These are phyloP conservation scores for Dermochelys coriacea DNA, from an alignment of 2,797 vertebrate species.

Conservation along the genomic window DNA sequence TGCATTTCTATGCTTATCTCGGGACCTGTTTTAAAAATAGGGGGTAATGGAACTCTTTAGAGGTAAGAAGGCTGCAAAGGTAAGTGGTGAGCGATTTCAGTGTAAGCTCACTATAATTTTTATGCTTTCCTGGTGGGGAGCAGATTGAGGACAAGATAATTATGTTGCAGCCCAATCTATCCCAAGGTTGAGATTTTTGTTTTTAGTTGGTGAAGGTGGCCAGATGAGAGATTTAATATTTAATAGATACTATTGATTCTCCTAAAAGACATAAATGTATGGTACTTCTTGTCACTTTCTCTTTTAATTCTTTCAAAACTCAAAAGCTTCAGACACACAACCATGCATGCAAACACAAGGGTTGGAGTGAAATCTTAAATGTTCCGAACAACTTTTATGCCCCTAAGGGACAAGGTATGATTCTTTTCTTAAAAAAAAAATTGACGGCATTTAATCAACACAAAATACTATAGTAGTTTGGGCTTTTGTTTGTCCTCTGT, in stretches of 20 bases:
- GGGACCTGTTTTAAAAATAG: background rate
- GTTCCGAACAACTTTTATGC: background rate
- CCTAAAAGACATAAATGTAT: background rate
- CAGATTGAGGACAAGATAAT: background rate
- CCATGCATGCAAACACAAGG: background rate
- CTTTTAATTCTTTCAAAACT: background rate
- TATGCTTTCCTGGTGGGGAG: background rate
- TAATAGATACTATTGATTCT: background rate
- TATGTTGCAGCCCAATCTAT: rapidly evolving
- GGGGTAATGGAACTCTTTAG: background rate
- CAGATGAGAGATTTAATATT: background rate
- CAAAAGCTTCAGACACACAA: background rate
- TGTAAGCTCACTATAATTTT: background rate
- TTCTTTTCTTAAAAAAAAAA: background rate
- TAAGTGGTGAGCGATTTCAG: background rate
- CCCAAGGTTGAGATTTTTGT: background rate
- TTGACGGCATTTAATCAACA: background rate
- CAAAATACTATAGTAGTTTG: background rate
- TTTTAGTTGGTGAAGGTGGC: rapidly evolving
- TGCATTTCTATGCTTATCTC: rapidly evolving
- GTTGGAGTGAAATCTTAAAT: background rate
- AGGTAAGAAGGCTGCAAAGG: background rate
- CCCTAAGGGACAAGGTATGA: background rate
- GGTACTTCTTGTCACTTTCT: background rate
- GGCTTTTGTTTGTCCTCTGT: background rate